phyloP scores from a whole-genome alignment of 30 jellyfish, hydroid and myxozoan species.

The Turritopsis dohrnii region DNA sequence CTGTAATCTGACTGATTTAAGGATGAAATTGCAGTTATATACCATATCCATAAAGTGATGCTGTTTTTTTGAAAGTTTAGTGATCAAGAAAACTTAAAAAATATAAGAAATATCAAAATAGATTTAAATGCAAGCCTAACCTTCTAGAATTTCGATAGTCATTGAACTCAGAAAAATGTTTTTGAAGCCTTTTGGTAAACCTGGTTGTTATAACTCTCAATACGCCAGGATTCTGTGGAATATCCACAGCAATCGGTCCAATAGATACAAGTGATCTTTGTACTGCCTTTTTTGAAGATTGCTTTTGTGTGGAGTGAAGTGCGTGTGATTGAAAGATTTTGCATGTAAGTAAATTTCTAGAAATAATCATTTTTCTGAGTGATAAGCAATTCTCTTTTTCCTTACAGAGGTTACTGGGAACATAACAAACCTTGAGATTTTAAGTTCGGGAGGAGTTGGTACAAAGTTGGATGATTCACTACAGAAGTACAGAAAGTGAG shows the following conservation, averaged over 20 bases:
- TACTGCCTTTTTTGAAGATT: slow-evolving; percentile 20
- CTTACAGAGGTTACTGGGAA: neutral
- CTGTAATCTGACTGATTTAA: neutral
- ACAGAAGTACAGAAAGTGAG: neutral
- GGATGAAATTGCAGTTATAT: too few species aligned
- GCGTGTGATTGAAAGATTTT: slow-evolving; percentile 53
- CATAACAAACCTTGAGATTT: slow-evolving; percentile 16
- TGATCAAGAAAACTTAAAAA: too few species aligned
- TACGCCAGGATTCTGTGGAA: slow-evolving; percentile 95
- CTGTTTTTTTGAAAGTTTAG: too few species aligned
- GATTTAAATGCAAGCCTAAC: too few species aligned
- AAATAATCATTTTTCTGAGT: neutral
- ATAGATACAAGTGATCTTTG: slow-evolving; percentile 32
- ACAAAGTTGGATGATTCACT: neutral
- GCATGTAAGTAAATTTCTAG: slow-evolving; percentile 66
- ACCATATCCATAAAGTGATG: too few species aligned
- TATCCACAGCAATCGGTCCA: slow-evolving; percentile 66
- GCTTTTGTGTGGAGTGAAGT: slow-evolving; percentile 41
- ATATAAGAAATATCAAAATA: too few species aligned
- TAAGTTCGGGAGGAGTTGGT: slow-evolving; percentile 20
- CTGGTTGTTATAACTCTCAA: slow-evolving; percentile 51
- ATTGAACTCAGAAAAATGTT: slow-evolving; percentile 71
- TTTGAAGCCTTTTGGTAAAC: slow-evolving; percentile 67
- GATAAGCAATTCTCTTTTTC: neutral
- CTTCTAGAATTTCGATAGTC: slow-evolving; percentile 57